Base-by-base conservation (phyloP, 2,797 vertebrate genomes). In the Myotis pilosus region DNA sequence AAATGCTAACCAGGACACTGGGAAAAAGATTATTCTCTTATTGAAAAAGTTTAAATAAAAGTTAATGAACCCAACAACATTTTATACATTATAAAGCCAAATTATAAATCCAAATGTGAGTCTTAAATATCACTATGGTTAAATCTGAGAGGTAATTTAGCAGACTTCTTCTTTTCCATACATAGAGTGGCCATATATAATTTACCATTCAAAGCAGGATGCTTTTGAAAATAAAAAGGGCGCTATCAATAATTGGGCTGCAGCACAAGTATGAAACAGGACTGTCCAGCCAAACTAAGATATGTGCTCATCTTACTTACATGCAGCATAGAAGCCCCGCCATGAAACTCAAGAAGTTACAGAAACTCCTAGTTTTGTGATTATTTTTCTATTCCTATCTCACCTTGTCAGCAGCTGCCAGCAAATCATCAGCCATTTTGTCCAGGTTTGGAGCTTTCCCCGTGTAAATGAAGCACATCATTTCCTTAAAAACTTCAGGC, bases 391-490 rank as follows among this genome's bases (percentile, higher is more conserved):
- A 66, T 69, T 92, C 92, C 74, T 33, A 8, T 57, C 94, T 97
- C 90, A 99, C 99, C 99, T 99, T 99, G 98, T 99, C 99, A 94
- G 99, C 99, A 95, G 99, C 99, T 95, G 99, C 99, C 88, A 99
- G 98, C 97, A 99, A 97, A 94, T 99, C 99, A 23, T 99, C 99
- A 0, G 99, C 99, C 99, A 99, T 99, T 97, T 99, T 99, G 98
- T 99, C 99, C 74, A 99, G 98, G 98, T 99, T 99, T 55, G 99
- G 99, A 55, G 99, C 99, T 96, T 99, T 99, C 91, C 99, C 99
- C 16, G 99, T 99, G 97, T 99, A 99, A 96, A 99, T 99, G 98
- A 99, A 99, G 96, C 99, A 99, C 99, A 99, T 99, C 99, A 99
- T 99, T 97, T 99, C 99, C 98, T 99, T 99, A 97, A 99, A 99